Evolutionary conservation across 2,797 vertebrate species (phyloP), one percentile per base, ranked within the genome.

Genomic region (Tokudaia muenninki): DNA sequence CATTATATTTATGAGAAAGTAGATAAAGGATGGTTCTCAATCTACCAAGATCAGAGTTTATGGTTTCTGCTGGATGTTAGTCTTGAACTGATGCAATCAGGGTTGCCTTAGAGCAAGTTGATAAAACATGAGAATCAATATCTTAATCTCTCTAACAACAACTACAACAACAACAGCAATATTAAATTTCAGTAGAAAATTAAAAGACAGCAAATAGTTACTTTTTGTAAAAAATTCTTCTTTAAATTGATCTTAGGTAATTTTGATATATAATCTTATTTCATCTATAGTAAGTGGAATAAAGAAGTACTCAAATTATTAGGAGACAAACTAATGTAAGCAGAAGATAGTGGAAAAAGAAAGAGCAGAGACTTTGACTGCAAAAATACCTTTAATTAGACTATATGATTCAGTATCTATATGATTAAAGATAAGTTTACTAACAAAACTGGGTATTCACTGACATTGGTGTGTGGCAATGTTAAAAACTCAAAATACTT

Each of bases 1-100:
- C 70, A 94, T 63, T 91, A 57, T 97, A 87, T 96, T 97, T 96
- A 96, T 96, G 91, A 91, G 84, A 31, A 92, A 63, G 82, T 90
- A 80, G 88, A 97, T 91, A 97, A 97, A 97, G 83, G 44, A 10
- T 93, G 87, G 29, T 55, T 13, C 52, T 94, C 92, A 95, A 31
- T 91, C 47, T 96, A 83, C 67, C 74, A 70, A 95, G 70, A 92
- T 97, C 70, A 91, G 74, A 86, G 80, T 96, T 98, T 92, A 94
- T 57, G 44, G 4, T 14, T 96, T 72, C 78, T 93, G 47, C 94
- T 95, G 84, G 81, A 93, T 77, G 3, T 74, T 82, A 74, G 8
- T 77, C 17, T 94, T 97, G 93, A 95, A 81, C 80, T 80, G 74
- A 24, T 4, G 1, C 89, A 91, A 82, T 61, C 75, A 87, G 75